phyloP scores from a whole-genome alignment of 2,888 invertebrate genomes.

The Dorcus parallelipipedus region DNA sequence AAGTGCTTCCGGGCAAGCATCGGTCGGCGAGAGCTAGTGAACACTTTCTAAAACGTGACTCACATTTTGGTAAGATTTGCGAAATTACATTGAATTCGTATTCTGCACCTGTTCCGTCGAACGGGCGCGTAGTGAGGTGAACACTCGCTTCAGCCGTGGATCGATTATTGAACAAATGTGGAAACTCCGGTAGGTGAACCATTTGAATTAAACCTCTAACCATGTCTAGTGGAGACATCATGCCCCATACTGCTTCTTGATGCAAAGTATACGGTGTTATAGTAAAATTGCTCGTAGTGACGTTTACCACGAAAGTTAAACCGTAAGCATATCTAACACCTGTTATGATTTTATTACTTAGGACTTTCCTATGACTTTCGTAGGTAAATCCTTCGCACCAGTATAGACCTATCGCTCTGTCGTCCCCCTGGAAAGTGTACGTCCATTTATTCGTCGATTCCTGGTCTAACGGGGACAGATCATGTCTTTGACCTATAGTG shows the following conservation, averaged over 20 bases:
- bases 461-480: too few species aligned
- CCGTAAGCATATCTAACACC: neutral
- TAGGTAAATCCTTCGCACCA: neutral
- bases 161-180: too few species aligned
- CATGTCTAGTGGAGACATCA: too few species aligned
- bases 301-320: neutral
- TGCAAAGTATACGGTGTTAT: neutral
- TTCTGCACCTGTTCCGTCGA: too few species aligned
- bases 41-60: neutral
- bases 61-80: neutral
- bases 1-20: neutral
- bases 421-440: neutral
- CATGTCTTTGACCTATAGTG: too few species aligned
- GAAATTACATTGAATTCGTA: neutral
- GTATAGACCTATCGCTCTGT: neutral
- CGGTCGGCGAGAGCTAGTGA: neutral
- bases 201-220: too few species aligned
- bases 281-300: neutral
- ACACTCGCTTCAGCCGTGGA: too few species aligned
- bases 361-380: neutral
- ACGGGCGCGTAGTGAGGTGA: too few species aligned
- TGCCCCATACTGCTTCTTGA: neutral
- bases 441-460: too few species aligned
- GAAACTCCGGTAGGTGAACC: neutral
- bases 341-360: neutral